phyloP scores from a whole-genome alignment of 2,888 invertebrate species.

The Apamea epomidion region DNA sequence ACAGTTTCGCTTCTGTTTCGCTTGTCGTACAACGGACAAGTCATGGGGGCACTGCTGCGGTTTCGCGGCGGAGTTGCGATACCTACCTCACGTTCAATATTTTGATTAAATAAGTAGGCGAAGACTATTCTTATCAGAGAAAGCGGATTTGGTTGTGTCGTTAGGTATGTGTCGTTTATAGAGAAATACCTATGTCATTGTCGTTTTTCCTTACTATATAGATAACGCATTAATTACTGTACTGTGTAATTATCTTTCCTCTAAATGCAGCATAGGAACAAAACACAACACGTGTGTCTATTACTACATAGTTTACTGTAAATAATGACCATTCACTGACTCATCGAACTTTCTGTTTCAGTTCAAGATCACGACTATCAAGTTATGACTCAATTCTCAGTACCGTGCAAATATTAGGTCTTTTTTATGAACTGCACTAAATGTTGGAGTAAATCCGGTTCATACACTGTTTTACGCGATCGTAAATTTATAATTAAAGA shows the following conservation, averaged over 20 bases:
- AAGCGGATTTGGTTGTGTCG: background rate
- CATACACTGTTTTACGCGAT: constrained; percentile 48
- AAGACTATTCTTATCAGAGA: background rate
- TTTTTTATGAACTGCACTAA: constrained; percentile 54
- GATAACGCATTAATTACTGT: background rate
- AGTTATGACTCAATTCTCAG: constrained; percentile 43
- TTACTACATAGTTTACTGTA: constrained; percentile 20
- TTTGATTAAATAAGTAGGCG: background rate
- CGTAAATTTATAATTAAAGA: constrained; percentile 57
- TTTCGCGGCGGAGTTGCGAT: no score
- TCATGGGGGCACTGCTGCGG: no score
- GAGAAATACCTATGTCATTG: background rate
- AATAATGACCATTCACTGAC: constrained; percentile 8
- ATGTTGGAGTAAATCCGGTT: constrained; percentile 38
- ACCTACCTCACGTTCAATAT: background rate
- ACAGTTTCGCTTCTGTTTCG: no score
- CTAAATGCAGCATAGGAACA: background rate
- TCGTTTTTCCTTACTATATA: background rate
- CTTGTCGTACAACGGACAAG: no score
- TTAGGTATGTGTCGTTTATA: background rate
- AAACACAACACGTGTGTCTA: constrained; percentile 2
- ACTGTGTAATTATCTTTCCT: background rate
- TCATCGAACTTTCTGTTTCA: constrained; percentile 15
- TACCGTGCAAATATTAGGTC: constrained; percentile 43
- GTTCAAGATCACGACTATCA: constrained; percentile 14